Evolutionary conservation across 2,113 vertebrate species (phyloP).

Genomic region (Eulemur macaco): DNA sequence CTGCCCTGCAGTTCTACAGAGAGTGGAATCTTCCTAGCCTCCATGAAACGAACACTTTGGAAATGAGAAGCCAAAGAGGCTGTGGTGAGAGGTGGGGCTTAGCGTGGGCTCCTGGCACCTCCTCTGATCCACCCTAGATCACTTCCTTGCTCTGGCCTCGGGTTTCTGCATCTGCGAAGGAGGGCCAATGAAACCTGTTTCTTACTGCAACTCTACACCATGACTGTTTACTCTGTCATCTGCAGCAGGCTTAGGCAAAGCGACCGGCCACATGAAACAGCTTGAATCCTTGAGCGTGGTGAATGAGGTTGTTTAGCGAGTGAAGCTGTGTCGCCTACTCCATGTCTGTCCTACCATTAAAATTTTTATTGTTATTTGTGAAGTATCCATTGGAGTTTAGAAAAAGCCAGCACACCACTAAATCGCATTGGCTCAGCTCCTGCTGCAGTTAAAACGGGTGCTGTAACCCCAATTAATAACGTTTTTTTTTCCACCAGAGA

Average conservation of each 20-base stretch:
- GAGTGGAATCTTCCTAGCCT: constrained; percentile 45
- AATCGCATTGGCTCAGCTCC: constrained; percentile 22
- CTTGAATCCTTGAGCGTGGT: not conserved
- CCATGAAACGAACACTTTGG: not conserved
- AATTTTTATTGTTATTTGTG: constrained; percentile 56
- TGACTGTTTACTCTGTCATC: not conserved
- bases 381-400: constrained; percentile 44
- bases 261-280: constrained; percentile 24
- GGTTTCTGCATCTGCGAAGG: not conserved
- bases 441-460: not conserved
- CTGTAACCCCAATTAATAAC: constrained; percentile 43
- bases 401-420: not conserved
- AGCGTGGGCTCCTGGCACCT: not conserved
- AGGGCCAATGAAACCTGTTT: not conserved
- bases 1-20: constrained; percentile 14
- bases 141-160: constrained; percentile 2
- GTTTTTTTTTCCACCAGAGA: not conserved
- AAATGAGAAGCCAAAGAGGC: not conserved
- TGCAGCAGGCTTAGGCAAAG: constrained; percentile 8
- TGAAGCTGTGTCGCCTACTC: not conserved
- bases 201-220: not conserved
- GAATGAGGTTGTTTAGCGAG: constrained; percentile 48
- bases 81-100: not conserved
- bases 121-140: not conserved
- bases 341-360: not conserved